These are phyloP conservation scores for Synanthedon tipuliformis DNA, from an alignment of 2,888 invertebrate species.

Conservation along the genomic window DNA sequence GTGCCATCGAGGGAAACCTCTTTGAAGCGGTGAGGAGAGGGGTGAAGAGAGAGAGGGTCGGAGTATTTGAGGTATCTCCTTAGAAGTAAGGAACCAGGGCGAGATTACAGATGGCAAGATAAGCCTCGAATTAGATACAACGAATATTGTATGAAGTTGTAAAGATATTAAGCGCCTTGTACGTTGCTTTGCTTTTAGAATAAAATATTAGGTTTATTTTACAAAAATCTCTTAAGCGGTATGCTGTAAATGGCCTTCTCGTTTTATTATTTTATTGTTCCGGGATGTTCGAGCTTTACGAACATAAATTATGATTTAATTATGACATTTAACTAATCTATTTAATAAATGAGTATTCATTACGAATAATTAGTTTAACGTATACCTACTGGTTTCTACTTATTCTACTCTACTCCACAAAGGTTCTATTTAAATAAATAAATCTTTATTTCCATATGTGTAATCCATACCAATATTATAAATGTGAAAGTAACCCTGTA, in stretches of 20 bases:
- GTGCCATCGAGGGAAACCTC: constrained; percentile 26
- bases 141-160: constrained; percentile 65
- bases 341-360: too few relatives aligned
- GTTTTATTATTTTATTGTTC: constrained; percentile 8
- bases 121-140: constrained; percentile 66
- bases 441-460: too few relatives aligned
- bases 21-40: constrained; percentile 13
- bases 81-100: constrained; percentile 36
- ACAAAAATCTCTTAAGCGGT: constrained; percentile 35
- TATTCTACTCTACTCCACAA: too few relatives aligned
- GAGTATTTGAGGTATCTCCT: constrained; percentile 49
- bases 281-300: constrained; percentile 1
- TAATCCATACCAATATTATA: too few relatives aligned
- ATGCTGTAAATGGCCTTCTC: constrained; percentile 16
- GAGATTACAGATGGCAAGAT: constrained; percentile 68
- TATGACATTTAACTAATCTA: too few relatives aligned
- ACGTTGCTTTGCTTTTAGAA: constrained; percentile 51
- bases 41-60: constrained; percentile 13
- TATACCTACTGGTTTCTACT: too few relatives aligned
- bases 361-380: too few relatives aligned
- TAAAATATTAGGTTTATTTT: constrained; percentile 52
- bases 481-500: too few relatives aligned
- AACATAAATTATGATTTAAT: neutral
- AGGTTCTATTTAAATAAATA: too few relatives aligned
- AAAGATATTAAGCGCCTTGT: constrained; percentile 51